Conservation (phyloP, 2,797 vertebrate genomes). For the Galaxias olidus region DNA sequence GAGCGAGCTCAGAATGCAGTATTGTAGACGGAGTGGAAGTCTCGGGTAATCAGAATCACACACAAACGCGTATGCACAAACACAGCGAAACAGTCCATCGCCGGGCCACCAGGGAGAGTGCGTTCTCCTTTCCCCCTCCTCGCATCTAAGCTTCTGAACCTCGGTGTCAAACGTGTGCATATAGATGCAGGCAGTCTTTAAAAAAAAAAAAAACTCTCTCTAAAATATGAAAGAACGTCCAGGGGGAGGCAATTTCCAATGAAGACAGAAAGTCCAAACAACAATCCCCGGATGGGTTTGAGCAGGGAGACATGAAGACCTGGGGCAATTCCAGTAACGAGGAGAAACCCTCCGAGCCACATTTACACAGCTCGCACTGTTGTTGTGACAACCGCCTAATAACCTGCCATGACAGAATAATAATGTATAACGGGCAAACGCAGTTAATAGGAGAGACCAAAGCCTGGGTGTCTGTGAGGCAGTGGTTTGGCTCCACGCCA, state of each 20-base stretch:
- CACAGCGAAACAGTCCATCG: background rate
- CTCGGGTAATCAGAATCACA: background rate
- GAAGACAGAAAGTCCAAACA: conserved; percentile 10
- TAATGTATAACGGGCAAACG: no score
- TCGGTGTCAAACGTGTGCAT: conserved; percentile 17
- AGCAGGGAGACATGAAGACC: background rate
- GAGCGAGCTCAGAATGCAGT: no score
- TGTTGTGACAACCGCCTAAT: no score
- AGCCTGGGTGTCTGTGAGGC: no score
- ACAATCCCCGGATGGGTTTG: conserved; percentile 1
- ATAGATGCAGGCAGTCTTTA: conserved; percentile 5
- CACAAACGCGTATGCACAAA: background rate
- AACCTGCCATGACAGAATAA: no score
- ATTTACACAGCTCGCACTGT: no score
- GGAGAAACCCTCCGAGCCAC: no score
- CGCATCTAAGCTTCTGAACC: conserved; percentile 5
- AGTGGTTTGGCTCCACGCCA: no score
- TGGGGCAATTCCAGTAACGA: no score
- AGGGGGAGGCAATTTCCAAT: conserved; percentile 11
- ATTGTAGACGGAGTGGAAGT: no score
- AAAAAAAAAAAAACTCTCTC: conserved; percentile 9
- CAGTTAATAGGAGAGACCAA: no score
- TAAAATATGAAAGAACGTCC: conserved; percentile 5
- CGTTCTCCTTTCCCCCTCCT: background rate
- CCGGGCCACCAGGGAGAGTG: background rate